Percentiles rank a stretch among this genome's conserved stretches.
These are phyloP conservation scores for Cecidostiba fungosa DNA, from an alignment of 2,888 invertebrate genomes.

Conservation along the genomic window DNA sequence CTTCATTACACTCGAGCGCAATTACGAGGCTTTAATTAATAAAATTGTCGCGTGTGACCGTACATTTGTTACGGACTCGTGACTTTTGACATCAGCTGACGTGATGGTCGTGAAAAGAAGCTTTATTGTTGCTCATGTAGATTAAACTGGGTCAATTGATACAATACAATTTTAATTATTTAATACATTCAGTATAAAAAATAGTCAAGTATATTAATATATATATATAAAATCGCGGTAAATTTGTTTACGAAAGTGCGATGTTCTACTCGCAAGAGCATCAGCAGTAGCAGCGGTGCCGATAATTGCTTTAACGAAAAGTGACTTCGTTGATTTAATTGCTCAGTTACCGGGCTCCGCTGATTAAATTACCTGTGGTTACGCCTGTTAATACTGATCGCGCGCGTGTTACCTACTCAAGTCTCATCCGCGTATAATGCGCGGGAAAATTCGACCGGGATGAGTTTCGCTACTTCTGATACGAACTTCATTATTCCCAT, in stretches of 20 bases:
- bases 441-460: background rate
- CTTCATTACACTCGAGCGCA: background rate
- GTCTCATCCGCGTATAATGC: background rate
- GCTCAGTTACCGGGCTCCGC: constrained; percentile 30
- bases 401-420: background rate
- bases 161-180: background rate
- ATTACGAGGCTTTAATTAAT: constrained; percentile 43
- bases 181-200: background rate
- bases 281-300: background rate
- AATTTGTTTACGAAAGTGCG: background rate
- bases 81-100: background rate
- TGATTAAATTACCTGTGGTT: constrained; percentile 49
- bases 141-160: constrained; percentile 34
- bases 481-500: background rate
- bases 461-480: background rate
- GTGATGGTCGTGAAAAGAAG: background rate
- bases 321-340: constrained; percentile 55
- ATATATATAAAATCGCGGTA: background rate
- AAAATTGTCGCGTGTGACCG: constrained; percentile 44
- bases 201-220: too few relatives aligned
- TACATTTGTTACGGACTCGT: background rate
- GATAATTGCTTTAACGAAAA: constrained; percentile 42
- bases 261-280: background rate
- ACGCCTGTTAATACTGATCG: constrained; percentile 36
- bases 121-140: background rate